A percentile compares a stretch with the other conserved stretches of the same genome.
phyloP scores from a whole-genome alignment of 2,888 invertebrate genomes.

The Aplocera efformata region DNA sequence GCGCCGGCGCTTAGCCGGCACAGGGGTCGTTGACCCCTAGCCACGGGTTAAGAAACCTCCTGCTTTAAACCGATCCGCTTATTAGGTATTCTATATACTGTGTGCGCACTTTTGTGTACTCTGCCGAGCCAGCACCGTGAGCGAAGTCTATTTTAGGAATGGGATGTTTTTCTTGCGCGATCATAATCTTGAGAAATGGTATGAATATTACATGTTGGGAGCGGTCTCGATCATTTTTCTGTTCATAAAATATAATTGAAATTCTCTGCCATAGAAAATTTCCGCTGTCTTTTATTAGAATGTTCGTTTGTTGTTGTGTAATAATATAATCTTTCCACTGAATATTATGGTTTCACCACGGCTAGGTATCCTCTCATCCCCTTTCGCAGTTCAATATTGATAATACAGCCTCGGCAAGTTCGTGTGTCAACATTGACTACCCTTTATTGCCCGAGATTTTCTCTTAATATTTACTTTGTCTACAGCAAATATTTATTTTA shows the following conservation, averaged over 20 bases:
- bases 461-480: too few species aligned
- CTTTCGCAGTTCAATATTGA: background rate
- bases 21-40: slow-evolving; percentile 55
- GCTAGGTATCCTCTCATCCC: background rate
- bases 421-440: slow-evolving; percentile 3
- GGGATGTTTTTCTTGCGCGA: slow-evolving; percentile 21
- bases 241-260: too few species aligned
- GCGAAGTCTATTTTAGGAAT: slow-evolving; percentile 29
- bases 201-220: slow-evolving; percentile 1
- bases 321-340: too few species aligned
- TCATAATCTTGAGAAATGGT: slow-evolving; percentile 17
- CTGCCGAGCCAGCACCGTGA: slow-evolving; percentile 27
- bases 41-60: slow-evolving; percentile 68
- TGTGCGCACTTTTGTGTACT: slow-evolving; percentile 33
- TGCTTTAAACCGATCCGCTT: slow-evolving; percentile 74
- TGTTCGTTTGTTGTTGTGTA: too few species aligned
- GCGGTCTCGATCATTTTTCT: too few species aligned
- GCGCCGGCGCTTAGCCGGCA: slow-evolving; percentile 65
- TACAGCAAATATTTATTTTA: too few species aligned
- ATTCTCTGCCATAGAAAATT: too few species aligned
- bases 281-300: too few species aligned
- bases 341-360: background rate
- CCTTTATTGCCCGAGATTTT: background rate
- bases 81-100: slow-evolving; percentile 68
- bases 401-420: background rate